Percentiles rank a stretch among this genome's conserved stretches.
Evolutionary conservation across 2,113 vertebrate genomes (phyloP).

Genomic region (Rhinogobius similis): DNA sequence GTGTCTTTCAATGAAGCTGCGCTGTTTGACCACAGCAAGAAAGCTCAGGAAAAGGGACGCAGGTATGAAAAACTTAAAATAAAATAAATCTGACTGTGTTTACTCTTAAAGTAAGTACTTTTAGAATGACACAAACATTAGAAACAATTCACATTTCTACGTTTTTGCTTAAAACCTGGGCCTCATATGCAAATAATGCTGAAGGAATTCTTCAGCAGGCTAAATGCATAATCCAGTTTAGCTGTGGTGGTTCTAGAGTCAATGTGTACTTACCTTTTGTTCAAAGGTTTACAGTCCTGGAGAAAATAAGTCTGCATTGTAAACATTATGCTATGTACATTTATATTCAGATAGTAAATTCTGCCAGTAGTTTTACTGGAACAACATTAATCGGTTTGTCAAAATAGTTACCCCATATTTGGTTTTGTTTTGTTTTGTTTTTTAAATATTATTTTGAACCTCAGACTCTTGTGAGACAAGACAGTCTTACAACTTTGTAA

Average conservation of each 20-base stretch:
- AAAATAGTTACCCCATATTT: too few relatives aligned
- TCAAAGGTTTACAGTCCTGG: neutral
- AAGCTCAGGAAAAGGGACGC: conserved; percentile 92
- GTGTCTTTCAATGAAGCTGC: conserved; percentile 98
- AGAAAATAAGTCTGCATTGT: neutral
- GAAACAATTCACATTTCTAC: conserved; percentile 14
- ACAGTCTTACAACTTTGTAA: too few relatives aligned
- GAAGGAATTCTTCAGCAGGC: conserved; percentile 24
- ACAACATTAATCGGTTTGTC: too few relatives aligned
- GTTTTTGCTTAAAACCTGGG: conserved; percentile 27
- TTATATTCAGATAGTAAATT: too few relatives aligned
- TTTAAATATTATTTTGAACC: too few relatives aligned
- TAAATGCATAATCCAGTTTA: conserved; percentile 16
- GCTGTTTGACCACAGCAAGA: conserved; percentile 91
- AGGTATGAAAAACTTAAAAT: conserved; percentile 77
- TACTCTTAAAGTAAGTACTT: neutral
- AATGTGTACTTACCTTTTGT: conserved; percentile 15
- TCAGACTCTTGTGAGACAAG: too few relatives aligned
- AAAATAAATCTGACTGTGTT: too few relatives aligned
- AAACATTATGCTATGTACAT: neutral
- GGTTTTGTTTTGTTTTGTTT: neutral
- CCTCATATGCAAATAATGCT: conserved; percentile 35
- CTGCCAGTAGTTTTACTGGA: too few relatives aligned
- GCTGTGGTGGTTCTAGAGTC: conserved; percentile 21
- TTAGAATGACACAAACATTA: conserved; percentile 15